Evolutionary conservation across 2,113 vertebrate genomes (phyloP).

Genomic region (Cololabis saira): DNA sequence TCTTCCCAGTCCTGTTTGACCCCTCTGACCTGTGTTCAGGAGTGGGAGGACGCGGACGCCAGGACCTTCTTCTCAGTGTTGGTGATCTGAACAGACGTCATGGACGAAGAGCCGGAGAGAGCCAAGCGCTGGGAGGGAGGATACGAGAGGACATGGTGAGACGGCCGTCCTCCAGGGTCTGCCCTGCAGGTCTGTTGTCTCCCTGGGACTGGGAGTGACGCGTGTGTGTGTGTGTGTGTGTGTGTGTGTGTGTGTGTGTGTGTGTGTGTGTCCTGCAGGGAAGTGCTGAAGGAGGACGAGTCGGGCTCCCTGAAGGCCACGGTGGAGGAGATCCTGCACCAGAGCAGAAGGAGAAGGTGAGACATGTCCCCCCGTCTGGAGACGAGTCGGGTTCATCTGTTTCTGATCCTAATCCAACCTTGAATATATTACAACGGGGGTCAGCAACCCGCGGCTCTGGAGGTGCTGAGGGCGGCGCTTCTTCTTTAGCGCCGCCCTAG

Average conservation of each 20-base stretch:
- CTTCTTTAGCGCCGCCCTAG: too few species aligned
- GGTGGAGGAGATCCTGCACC: conserved; percentile 95
- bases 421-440: too few species aligned
- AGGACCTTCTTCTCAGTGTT: not conserved
- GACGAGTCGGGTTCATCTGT: too few species aligned
- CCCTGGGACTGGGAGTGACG: too few species aligned
- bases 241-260: too few species aligned
- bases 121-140: conserved; percentile 98
- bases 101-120: conserved; percentile 96
- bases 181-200: too few species aligned
- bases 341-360: conserved; percentile 91
- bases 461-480: too few species aligned
- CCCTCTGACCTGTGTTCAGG: too few species aligned
- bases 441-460: too few species aligned
- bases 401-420: too few species aligned
- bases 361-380: not conserved
- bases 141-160: conserved; percentile 95
- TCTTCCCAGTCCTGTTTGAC: too few species aligned
- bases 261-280: conserved; percentile 81
- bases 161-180: not conserved
- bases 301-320: conserved; percentile 94
- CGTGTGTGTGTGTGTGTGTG: too few species aligned
- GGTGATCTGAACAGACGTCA: conserved; percentile 44
- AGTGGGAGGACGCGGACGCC: not conserved
- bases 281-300: conserved; percentile 96